These are phyloP conservation scores for Drosophila tripunctata DNA, from an alignment of 2,888 invertebrate genomes.

Conservation along the genomic window DNA sequence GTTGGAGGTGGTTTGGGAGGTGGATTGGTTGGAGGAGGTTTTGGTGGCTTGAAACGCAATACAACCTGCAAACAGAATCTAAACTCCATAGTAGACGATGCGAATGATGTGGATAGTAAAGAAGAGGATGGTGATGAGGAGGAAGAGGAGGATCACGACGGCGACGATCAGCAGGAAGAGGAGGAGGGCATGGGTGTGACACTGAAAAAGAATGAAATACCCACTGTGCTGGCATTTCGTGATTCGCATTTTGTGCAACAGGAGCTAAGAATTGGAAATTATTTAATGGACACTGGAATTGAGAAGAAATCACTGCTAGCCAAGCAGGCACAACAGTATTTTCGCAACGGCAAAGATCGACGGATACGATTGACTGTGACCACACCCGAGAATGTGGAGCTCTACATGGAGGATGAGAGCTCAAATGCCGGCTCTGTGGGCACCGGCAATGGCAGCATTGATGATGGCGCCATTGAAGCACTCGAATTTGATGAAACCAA, in stretches of 20 bases:
- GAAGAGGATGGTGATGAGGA: slow-evolving; percentile 19
- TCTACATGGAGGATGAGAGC: slow-evolving; percentile 76
- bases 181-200: slow-evolving; percentile 51
- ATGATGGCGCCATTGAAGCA: slow-evolving; percentile 80
- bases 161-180: slow-evolving; percentile 13
- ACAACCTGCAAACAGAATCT: slow-evolving; percentile 82
- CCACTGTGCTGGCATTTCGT: slow-evolving; percentile 82
- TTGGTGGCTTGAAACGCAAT: slow-evolving; percentile 63
- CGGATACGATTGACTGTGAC: slow-evolving; percentile 82
- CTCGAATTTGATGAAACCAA: slow-evolving; percentile 77
- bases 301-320: slow-evolving; percentile 78
- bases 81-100: slow-evolving; percentile 64
- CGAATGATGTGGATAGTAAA: slow-evolving; percentile 16
- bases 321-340: slow-evolving; percentile 61
- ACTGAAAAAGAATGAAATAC: slow-evolving; percentile 83
- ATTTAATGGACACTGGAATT: slow-evolving; percentile 83
- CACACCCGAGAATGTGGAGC: slow-evolving; percentile 83
- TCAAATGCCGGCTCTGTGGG: slow-evolving; percentile 59
- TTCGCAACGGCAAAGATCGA: slow-evolving; percentile 65
- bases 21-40: neutral
- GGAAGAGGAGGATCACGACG: slow-evolving; percentile 20
- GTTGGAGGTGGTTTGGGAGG: neutral
- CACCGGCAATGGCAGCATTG: slow-evolving; percentile 61
- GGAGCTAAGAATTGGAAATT: slow-evolving; percentile 83
- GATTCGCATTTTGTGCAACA: slow-evolving; percentile 84